A percentile compares a stretch with the other conserved stretches of the same genome.
Conservation (phyloP, 1,140 invertebrate genomes). For the Eurytemora carolleeae region DNA sequence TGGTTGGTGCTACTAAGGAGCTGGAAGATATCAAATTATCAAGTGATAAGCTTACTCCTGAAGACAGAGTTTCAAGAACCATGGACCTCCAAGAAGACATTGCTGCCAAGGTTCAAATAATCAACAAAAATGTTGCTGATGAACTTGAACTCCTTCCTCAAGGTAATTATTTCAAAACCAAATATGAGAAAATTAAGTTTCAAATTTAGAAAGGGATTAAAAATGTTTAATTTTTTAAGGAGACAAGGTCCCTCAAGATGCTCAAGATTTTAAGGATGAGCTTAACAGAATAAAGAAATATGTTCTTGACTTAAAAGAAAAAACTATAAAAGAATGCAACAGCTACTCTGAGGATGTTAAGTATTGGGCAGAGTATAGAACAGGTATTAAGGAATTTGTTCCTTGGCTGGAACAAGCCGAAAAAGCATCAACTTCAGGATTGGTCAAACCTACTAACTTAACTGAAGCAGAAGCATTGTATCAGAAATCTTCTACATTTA, state of each 20-base stretch:
- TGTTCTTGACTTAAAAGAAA: constrained; percentile 8
- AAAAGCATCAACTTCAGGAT: constrained; percentile 16
- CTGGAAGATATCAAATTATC: constrained; percentile 19
- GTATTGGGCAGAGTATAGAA: constrained; percentile 20
- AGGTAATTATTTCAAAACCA: constrained; percentile 3
- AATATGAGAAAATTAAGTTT: background rate
- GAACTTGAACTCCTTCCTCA: constrained; percentile 11
- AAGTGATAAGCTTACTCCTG: constrained; percentile 18
- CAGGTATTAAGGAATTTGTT: constrained; percentile 21
- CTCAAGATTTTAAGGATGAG: constrained; percentile 15
- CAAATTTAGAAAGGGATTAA: background rate
- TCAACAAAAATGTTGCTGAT: background rate
- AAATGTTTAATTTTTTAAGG: constrained; percentile 1
- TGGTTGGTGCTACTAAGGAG: constrained; percentile 18
- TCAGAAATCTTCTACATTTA: constrained; percentile 16
- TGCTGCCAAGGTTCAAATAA: constrained; percentile 10
- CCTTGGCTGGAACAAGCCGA: constrained; percentile 21
- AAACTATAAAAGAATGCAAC: constrained; percentile 8
- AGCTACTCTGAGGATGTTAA: constrained; percentile 19
- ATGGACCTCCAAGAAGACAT: constrained; percentile 19
- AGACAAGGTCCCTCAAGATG: constrained; percentile 11
- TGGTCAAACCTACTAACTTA: constrained; percentile 18
- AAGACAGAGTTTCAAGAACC: constrained; percentile 20
- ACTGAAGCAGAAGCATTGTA: constrained; percentile 19
- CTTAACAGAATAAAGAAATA: constrained; percentile 12